These are phyloP conservation scores for Caenorhabditis imperialis DNA, from an alignment of 2,888 invertebrate genomes.

Conservation along the genomic window DNA sequence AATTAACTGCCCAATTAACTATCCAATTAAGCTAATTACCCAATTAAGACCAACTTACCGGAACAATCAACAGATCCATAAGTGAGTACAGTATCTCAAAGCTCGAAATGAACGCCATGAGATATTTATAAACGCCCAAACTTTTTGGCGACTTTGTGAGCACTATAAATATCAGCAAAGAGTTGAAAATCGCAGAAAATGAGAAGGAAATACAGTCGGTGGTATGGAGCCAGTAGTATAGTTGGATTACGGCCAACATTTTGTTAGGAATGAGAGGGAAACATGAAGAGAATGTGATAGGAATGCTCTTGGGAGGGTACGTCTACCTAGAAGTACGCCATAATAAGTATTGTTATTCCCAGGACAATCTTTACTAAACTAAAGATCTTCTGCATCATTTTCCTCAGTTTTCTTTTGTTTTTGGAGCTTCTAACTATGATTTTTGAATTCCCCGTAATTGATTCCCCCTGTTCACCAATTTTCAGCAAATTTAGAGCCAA, in stretches of 20 bases:
- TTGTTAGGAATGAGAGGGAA: too few relatives aligned
- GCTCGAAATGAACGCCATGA: conserved; percentile 24
- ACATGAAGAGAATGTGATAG: too few relatives aligned
- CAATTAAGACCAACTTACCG: not conserved
- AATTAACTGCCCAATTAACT: not conserved
- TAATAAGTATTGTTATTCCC: too few relatives aligned
- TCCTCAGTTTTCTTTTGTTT: not conserved
- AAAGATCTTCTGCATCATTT: not conserved
- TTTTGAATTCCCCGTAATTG: too few relatives aligned
- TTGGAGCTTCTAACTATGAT: too few relatives aligned
- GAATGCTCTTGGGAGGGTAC: too few relatives aligned
- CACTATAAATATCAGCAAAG: conserved; percentile 3
- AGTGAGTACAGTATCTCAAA: conserved; percentile 8
- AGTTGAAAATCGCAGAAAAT: conserved; percentile 4
- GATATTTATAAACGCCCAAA: conserved; percentile 25
- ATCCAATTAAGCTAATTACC: not conserved
- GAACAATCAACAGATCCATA: conserved; percentile 1
- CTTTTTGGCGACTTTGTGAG: conserved; percentile 19
- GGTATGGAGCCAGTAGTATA: not conserved
- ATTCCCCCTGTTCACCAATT: too few relatives aligned
- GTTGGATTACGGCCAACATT: too few relatives aligned
- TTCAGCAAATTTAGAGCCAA: too few relatives aligned
- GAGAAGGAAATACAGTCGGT: not conserved
- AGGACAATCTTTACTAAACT: too few relatives aligned
- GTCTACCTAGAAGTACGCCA: too few relatives aligned